These are phyloP conservation scores for Corythoichthys intestinalis DNA, from an alignment of 2,113 vertebrate genomes.

Conservation along the genomic window DNA sequence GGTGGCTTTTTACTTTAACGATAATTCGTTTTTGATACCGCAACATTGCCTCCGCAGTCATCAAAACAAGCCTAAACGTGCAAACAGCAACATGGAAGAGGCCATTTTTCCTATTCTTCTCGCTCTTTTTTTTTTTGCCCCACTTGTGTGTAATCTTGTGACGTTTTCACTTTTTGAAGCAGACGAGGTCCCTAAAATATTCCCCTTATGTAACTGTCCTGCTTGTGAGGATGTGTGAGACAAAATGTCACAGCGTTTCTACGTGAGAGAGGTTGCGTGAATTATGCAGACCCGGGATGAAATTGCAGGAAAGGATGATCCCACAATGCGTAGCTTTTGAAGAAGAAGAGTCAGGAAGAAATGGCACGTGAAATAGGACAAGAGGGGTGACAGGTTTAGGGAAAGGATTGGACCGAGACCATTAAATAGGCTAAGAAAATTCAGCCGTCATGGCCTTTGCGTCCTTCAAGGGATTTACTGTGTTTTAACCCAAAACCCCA, in stretches of 20 bases:
- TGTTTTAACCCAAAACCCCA: conserved; percentile 13
- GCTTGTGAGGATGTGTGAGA: conserved; percentile 49
- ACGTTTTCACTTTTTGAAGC: conserved; percentile 59
- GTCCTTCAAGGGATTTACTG: conserved; percentile 1
- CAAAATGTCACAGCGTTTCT: conserved; percentile 27
- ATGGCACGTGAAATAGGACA: conserved; percentile 7
- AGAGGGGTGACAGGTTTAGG: conserved; percentile 4
- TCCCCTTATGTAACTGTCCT: conserved; percentile 68
- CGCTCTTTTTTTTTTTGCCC: conserved; percentile 4
- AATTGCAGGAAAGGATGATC: conserved; percentile 31
- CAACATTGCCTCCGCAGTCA: conserved; percentile 32
- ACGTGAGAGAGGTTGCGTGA: conserved; percentile 33
- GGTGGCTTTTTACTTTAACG: conserved; percentile 49
- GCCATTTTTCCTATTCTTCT: not conserved
- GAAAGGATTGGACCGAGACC: conserved; percentile 10
- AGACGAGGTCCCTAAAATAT: conserved; percentile 58
- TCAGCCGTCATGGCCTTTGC: conserved; percentile 1
- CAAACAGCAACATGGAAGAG: not conserved
- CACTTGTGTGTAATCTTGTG: conserved; percentile 37
- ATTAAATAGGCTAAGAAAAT: conserved; percentile 1
- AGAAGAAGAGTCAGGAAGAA: conserved; percentile 45
- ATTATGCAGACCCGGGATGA: conserved; percentile 62
- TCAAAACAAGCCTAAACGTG: conserved; percentile 18
- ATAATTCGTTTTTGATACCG: conserved; percentile 48
- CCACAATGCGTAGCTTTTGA: conserved; percentile 58